These are phyloP conservation scores for Zaprionus ghesquierei DNA, from an alignment of 1,140 invertebrate genomes.

Conservation along the genomic window DNA sequence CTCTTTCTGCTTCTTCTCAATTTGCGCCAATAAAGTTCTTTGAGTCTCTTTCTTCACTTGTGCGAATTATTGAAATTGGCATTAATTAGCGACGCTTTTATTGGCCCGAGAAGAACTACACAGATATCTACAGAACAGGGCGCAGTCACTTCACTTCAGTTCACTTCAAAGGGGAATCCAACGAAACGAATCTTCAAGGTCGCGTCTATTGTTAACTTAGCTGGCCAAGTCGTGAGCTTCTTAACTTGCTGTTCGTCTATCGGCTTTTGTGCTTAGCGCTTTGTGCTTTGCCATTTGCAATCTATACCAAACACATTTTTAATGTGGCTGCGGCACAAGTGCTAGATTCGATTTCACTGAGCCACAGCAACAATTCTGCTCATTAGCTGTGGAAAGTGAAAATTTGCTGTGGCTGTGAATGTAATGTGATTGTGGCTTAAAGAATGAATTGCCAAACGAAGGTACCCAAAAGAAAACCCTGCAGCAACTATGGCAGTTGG, in stretches of 20 bases:
- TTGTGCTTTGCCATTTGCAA: constrained; percentile 28
- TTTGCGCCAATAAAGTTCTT: constrained; percentile 72
- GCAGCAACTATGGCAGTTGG: background rate
- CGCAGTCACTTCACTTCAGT: constrained; percentile 9
- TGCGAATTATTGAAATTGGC: constrained; percentile 77
- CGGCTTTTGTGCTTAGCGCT: constrained; percentile 43
- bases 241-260: constrained; percentile 56
- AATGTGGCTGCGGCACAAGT: constrained; percentile 49
- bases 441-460: background rate
- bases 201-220: constrained; percentile 60
- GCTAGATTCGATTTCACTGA: constrained; percentile 44
- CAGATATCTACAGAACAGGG: background rate
- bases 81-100: constrained; percentile 77
- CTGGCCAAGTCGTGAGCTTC: constrained; percentile 55
- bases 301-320: constrained; percentile 5
- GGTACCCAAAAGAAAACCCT: background rate
- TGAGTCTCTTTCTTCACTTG: constrained; percentile 43
- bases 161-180: constrained; percentile 40
- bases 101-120: constrained; percentile 43
- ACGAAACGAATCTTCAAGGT: constrained; percentile 66
- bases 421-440: constrained; percentile 1
- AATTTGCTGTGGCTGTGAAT: constrained; percentile 11
- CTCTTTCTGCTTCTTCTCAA: constrained; percentile 34
- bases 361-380: constrained; percentile 19
- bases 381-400: constrained; percentile 58